These are phyloP conservation scores for Clarias pachynema DNA, from an alignment of 2,797 vertebrate species.

Conservation along the genomic window DNA sequence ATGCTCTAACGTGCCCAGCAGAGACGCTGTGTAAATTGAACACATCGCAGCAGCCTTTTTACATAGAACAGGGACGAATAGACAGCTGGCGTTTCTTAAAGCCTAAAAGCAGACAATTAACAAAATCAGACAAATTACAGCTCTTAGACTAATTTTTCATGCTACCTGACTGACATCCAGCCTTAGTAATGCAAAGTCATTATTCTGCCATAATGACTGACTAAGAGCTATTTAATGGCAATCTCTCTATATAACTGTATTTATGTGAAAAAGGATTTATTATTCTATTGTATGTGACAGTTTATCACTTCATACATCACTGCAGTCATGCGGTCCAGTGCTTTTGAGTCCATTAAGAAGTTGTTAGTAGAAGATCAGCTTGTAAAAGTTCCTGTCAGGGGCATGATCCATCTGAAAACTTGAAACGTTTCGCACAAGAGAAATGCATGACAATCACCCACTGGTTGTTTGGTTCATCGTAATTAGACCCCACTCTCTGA, in stretches of 20 bases:
- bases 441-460: slow-evolving; percentile 27
- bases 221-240: slow-evolving; percentile 42
- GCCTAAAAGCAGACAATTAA: slow-evolving; percentile 29
- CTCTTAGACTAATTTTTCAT: background rate
- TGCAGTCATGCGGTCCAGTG: slow-evolving; percentile 9
- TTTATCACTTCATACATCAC: slow-evolving; percentile 39
- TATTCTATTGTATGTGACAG: slow-evolving; percentile 37
- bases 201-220: slow-evolving; percentile 45
- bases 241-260: slow-evolving; percentile 3
- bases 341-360: slow-evolving; percentile 42
- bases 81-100: slow-evolving; percentile 30
- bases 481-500: slow-evolving; percentile 9
- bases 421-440: background rate
- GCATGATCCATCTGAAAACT: slow-evolving; percentile 25
- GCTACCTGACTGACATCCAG: slow-evolving; percentile 30
- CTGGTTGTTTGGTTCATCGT: slow-evolving; percentile 21
- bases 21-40: slow-evolving; percentile 21
- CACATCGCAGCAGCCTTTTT: slow-evolving; percentile 18
- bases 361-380: slow-evolving; percentile 41
- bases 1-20: slow-evolving; percentile 14
- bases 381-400: slow-evolving; percentile 35
- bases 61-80: background rate
- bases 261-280: slow-evolving; percentile 38
- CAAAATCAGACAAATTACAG: slow-evolving; percentile 5
- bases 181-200: slow-evolving; percentile 31